These are phyloP conservation scores for Mesocricetus auratus DNA, from an alignment of 2,113 vertebrate species.

Conservation along the genomic window DNA sequence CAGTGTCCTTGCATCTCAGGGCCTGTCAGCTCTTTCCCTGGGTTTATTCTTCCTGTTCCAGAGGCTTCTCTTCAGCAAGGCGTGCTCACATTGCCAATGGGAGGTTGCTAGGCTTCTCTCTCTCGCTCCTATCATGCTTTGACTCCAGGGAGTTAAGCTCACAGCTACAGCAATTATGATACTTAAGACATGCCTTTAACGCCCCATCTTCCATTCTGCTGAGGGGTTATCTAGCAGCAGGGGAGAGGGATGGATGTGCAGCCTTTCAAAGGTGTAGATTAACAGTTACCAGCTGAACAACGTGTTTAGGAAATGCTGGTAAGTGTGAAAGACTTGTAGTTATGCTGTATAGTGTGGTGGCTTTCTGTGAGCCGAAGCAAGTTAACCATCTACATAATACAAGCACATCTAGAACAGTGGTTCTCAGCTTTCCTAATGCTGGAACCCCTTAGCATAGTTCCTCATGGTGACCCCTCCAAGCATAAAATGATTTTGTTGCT, in stretches of 20 bases:
- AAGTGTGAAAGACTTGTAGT: not conserved
- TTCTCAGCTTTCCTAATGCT: not conserved
- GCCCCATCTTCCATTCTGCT: slow-evolving; percentile 14
- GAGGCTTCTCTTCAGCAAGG: not conserved
- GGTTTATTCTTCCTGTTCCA: not conserved
- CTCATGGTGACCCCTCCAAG: not conserved
- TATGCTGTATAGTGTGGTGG: not conserved
- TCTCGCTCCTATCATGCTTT: not conserved
- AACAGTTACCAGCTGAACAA: slow-evolving; percentile 21
- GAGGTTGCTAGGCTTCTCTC: not conserved
- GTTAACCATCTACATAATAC: not conserved
- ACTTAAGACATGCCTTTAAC: not conserved
- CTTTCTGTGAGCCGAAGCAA: not conserved
- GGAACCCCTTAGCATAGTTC: not conserved
- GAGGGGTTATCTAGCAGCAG: not conserved
- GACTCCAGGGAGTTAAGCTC: not conserved
- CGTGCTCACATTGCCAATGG: not conserved
- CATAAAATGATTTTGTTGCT: not conserved
- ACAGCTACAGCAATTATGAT: not conserved
- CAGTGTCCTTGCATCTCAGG: not conserved
- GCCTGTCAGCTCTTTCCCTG: not conserved
- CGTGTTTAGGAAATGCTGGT: slow-evolving; percentile 27
- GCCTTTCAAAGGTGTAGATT: slow-evolving; percentile 16
- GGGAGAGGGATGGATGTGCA: not conserved
- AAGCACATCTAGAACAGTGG: not conserved